Base-by-base conservation (phyloP, 2,888 invertebrate species). In the Dromius quadrimaculatus region DNA sequence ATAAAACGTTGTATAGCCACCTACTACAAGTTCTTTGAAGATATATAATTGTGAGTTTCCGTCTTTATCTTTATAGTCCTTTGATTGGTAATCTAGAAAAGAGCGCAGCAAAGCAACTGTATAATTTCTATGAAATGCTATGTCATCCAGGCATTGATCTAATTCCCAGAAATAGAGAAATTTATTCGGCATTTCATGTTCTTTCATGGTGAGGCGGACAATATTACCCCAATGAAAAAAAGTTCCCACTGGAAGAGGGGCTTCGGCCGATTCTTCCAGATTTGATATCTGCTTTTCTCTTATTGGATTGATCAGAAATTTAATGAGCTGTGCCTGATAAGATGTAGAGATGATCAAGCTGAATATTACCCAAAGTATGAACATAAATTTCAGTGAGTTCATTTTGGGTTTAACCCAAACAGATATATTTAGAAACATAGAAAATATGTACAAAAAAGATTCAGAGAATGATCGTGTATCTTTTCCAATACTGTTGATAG, bases 71-170 rank as follows among this genome's bases (percentile, higher is more conserved):
- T n/a, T n/a, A n/a, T n/a, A n/a, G n/a, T n/a, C n/a, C n/a, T n/a
- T n/a, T n/a, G n/a, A n/a, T n/a, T n/a, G n/a, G n/a, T n/a, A n/a
- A n/a, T n/a, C n/a, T n/a, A n/a, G n/a, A n/a, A n/a, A n/a, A n/a
- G n/a, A n/a, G n/a, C 36, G 6, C 13, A 50, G 65, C 4, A 50
- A 36, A 6, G 65, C 65, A n/a, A 77, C 64, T 1, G 76, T 76
- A 9, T 75, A 73, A 59, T 77, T 72, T 72, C 73, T 74, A 1
- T 74, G 36, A 8, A 74, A 63, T 1, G 76, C 74, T 0, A 78
- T 73, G 9, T 74, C 64, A 20, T 75, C 50, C 13, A 79, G 70
- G 69, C 79, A 80, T 4, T 34, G 20, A 11, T 71, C 20, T n/a
- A 75, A 72, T 19, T 77, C 71, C 5, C 71, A 62, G 45, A 79